Evolutionary conservation across 2,888 invertebrate genomes (phyloP).

Genomic region (Blomia tropicalis): DNA sequence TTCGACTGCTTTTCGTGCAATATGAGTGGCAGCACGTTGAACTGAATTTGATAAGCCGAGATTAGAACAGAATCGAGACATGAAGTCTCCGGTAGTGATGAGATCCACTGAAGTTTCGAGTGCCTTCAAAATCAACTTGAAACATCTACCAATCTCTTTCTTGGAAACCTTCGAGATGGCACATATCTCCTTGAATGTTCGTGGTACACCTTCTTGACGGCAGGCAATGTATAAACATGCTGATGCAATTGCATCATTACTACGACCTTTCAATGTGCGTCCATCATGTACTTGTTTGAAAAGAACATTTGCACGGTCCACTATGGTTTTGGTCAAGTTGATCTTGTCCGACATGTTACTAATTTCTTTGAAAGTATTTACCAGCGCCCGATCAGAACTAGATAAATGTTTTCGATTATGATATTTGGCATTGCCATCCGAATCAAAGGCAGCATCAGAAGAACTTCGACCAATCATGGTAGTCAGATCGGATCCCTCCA

Average conservation of each 20-base stretch:
- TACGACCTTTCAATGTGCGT: slow-evolving; percentile 80
- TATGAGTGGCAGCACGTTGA: slow-evolving; percentile 68
- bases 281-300: slow-evolving; percentile 98
- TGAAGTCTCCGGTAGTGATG: slow-evolving; percentile 96
- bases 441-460: slow-evolving; percentile 69
- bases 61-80: slow-evolving; percentile 85
- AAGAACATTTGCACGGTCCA: slow-evolving; percentile 84
- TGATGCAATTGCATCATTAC: slow-evolving; percentile 95
- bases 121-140: slow-evolving; percentile 86
- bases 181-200: slow-evolving; percentile 91
- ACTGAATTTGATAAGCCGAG: slow-evolving; percentile 54
- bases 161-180: slow-evolving; percentile 97
- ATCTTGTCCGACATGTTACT: slow-evolving; percentile 95
- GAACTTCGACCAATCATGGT: slow-evolving; percentile 67
- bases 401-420: slow-evolving; percentile 58
- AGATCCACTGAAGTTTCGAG: slow-evolving; percentile 90
- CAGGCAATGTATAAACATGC: slow-evolving; percentile 98
- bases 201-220: slow-evolving; percentile 90
- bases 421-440: slow-evolving; percentile 54
- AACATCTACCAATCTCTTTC: slow-evolving; percentile 95
- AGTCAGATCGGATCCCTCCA: slow-evolving; percentile 86
- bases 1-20: slow-evolving; percentile 89
- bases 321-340: slow-evolving; percentile 87
- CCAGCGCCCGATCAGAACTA: slow-evolving; percentile 82
- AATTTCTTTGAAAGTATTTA: slow-evolving; percentile 91